A percentile compares a stretch with the other conserved stretches of the same genome.
phyloP scores from a whole-genome alignment of 2,113 vertebrate genomes.

The Cephalopholis sonnerati region DNA sequence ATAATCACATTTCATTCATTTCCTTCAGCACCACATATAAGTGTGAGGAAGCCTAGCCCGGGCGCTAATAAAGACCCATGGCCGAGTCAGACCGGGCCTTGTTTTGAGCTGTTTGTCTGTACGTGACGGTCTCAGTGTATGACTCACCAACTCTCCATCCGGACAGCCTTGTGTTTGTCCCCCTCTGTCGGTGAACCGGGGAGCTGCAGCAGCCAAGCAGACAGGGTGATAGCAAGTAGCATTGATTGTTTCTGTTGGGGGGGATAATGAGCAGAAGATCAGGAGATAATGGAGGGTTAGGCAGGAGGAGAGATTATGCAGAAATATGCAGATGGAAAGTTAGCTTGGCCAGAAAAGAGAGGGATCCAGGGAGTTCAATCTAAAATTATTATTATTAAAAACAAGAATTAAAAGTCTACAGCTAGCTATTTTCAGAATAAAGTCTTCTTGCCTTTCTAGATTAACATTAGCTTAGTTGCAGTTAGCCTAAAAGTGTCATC shows the following conservation, averaged over 20 bases:
- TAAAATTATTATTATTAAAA: not conserved
- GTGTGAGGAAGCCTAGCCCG: not conserved
- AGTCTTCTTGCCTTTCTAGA: not conserved
- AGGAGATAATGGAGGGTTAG: not conserved
- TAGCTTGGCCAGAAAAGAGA: not conserved
- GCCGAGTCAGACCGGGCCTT: conserved; percentile 40
- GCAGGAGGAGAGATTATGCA: not conserved
- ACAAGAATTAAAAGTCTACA: not conserved
- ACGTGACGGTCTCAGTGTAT: conserved; percentile 63
- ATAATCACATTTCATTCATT: not conserved
- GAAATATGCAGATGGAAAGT: not conserved
- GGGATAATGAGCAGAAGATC: conserved; percentile 1
- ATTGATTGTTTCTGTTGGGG: conserved; percentile 26
- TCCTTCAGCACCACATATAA: not conserved
- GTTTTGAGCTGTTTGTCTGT: conserved; percentile 49
- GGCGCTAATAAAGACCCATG: conserved; percentile 9
- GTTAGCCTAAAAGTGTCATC: not conserved
- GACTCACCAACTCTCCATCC: conserved; percentile 68
- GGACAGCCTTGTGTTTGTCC: conserved; percentile 35
- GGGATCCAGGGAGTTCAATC: not conserved
- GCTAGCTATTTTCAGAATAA: not conserved
- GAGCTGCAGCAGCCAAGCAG: conserved; percentile 38
- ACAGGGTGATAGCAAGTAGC: not conserved
- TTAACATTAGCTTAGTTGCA: not conserved
- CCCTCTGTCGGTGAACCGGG: conserved; percentile 51